Conservation (phyloP, 2,797 vertebrate species). For the Pangasius macronema region DNA sequence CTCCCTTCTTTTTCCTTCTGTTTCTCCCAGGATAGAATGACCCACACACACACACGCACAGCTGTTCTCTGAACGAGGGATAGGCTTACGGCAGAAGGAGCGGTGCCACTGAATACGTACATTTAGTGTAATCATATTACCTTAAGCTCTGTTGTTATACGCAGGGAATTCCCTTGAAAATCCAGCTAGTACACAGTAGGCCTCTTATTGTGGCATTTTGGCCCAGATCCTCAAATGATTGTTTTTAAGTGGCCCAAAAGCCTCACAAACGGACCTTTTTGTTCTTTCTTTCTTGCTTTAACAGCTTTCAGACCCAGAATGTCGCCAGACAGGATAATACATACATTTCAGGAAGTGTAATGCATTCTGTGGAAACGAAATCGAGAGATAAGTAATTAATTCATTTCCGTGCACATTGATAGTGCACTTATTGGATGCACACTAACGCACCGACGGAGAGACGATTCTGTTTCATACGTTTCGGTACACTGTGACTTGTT, state of each 20-base stretch:
- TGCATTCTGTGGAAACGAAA: not conserved
- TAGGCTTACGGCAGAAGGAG: constrained; percentile 29
- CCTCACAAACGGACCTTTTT: not conserved
- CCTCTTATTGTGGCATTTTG: not conserved
- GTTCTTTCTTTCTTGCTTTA: not conserved
- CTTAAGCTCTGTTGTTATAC: constrained; percentile 17
- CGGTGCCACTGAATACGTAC: constrained; percentile 13
- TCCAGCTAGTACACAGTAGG: not conserved
- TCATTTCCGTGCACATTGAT: not conserved
- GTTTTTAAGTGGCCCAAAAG: not conserved
- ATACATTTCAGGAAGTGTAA: not conserved
- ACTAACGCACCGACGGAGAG: not conserved
- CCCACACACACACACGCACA: not conserved
- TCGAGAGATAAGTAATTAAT: not conserved
- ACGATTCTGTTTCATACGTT: not conserved
- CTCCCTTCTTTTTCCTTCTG: not conserved
- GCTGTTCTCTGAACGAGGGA: constrained; percentile 39
- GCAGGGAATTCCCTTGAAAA: constrained; percentile 32
- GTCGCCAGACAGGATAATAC: not conserved
- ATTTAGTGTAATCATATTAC: constrained; percentile 37
- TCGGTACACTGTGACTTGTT: not conserved
- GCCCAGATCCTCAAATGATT: not conserved
- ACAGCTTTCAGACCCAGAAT: not conserved
- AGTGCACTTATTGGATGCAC: not conserved
- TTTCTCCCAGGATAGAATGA: not conserved